These are phyloP conservation scores for Epirrhoe tristata DNA, from an alignment of 2,888 invertebrate genomes.

Conservation along the genomic window DNA sequence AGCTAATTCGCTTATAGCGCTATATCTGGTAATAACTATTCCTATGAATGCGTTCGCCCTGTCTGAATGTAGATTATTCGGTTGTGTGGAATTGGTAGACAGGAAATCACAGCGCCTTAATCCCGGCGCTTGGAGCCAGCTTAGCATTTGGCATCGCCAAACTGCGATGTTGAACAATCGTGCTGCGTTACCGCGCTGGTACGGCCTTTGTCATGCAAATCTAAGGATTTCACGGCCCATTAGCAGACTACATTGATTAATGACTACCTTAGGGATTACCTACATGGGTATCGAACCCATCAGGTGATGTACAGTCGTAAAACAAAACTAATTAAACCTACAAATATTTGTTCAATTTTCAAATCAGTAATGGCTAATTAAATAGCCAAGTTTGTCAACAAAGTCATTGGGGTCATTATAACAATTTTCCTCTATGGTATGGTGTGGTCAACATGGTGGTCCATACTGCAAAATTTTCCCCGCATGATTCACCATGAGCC, in stretches of 20 bases:
- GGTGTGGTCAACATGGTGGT: slow-evolving; percentile 9
- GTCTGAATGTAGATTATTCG: background rate
- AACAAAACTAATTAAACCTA: background rate
- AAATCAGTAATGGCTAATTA: too few relatives aligned
- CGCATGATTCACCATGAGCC: slow-evolving; percentile 28
- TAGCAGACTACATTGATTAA: slow-evolving; percentile 60
- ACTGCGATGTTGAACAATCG: background rate
- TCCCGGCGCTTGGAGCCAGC: background rate
- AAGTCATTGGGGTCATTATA: slow-evolving; percentile 35
- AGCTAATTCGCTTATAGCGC: too few relatives aligned
- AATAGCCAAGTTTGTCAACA: background rate
- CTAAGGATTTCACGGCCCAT: slow-evolving; percentile 64
- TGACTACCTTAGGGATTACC: slow-evolving; percentile 24
- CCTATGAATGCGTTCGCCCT: background rate
- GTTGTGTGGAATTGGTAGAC: background rate
- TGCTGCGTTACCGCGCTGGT: slow-evolving; percentile 4
- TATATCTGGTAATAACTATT: background rate
- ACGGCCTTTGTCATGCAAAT: slow-evolving; percentile 68
- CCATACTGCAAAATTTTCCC: slow-evolving; percentile 26
- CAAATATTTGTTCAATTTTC: too few relatives aligned
- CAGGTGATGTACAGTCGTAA: background rate
- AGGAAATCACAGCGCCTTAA: background rate
- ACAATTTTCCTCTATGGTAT: slow-evolving; percentile 35
- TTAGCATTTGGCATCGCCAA: background rate
- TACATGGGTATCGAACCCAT: background rate